These are phyloP conservation scores for Calephelis perditalis DNA, from an alignment of 2,888 invertebrate species.

Conservation along the genomic window DNA sequence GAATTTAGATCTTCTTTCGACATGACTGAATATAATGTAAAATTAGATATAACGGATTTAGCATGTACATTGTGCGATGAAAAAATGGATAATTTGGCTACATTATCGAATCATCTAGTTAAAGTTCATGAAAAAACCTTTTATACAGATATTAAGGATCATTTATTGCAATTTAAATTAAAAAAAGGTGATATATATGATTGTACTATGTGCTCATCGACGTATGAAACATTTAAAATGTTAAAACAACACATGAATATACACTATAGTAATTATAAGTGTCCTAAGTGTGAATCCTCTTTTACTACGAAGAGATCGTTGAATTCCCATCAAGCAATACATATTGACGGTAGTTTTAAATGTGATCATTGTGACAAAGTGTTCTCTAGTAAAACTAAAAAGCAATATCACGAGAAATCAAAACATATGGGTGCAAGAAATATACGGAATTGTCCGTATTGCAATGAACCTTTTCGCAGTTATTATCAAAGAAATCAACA, in stretches of 20 bases:
- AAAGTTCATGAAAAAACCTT: slow-evolving; percentile 44
- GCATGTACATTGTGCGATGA: slow-evolving; percentile 45
- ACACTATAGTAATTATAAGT: slow-evolving; percentile 56
- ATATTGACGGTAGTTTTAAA: slow-evolving; percentile 57
- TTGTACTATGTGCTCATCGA: slow-evolving; percentile 53
- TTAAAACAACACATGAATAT: slow-evolving; percentile 65
- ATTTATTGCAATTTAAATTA: slow-evolving; percentile 56
- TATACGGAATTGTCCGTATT: slow-evolving; percentile 60
- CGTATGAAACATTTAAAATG: slow-evolving; percentile 66
- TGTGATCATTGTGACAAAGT: slow-evolving; percentile 62
- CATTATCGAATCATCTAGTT: slow-evolving; percentile 48
- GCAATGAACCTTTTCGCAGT: slow-evolving; percentile 54
- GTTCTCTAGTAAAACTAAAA: slow-evolving; percentile 49
- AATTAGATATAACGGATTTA: slow-evolving; percentile 48
- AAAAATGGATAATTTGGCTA: slow-evolving; percentile 37
- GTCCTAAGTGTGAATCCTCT: slow-evolving; percentile 47
- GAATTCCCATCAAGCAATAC: slow-evolving; percentile 48
- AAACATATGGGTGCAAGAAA: slow-evolving; percentile 58
- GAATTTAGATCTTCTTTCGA: slow-evolving; percentile 47
- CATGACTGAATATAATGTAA: slow-evolving; percentile 47
- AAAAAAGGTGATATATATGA: slow-evolving; percentile 55
- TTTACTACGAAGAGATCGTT: slow-evolving; percentile 57
- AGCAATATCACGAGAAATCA: slow-evolving; percentile 59
- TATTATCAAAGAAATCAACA: slow-evolving; percentile 66
- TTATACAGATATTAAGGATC: slow-evolving; percentile 55